Conservation (phyloP, 35 echinoderm and acorn worm species). For the Heliocidaris tuberculata region DNA sequence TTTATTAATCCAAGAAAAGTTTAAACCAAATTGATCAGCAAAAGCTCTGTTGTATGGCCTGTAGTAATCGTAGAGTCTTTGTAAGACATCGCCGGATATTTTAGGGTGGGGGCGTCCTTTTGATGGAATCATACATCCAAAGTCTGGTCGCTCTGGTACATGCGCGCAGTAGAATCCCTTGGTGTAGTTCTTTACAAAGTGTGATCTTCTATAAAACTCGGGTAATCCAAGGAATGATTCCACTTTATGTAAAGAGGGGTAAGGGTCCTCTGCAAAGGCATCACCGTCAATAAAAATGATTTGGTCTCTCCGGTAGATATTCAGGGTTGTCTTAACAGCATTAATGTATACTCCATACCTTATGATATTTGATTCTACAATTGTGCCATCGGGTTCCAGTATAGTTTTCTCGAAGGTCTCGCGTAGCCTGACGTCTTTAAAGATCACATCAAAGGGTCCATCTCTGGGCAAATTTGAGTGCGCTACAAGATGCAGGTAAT, state of each 20-base stretch:
- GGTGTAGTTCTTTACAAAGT: background rate
- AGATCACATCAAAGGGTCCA: background rate
- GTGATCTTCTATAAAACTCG: constrained; percentile 7
- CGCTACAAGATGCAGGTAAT: background rate
- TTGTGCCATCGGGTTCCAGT: background rate
- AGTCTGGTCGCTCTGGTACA: background rate
- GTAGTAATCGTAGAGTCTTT: background rate
- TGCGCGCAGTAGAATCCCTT: constrained; percentile 20
- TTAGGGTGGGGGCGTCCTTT: constrained; percentile 41
- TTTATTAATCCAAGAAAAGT: background rate
- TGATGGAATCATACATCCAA: background rate
- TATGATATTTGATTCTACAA: background rate
- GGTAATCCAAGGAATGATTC: constrained; percentile 23
- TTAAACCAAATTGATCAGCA: background rate
- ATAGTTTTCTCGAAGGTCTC: background rate
- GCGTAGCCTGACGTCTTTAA: background rate
- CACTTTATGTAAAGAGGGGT: background rate
- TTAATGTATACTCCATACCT: background rate
- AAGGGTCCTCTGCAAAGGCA: constrained; percentile 7
- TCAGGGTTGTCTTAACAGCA: background rate
- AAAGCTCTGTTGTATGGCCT: background rate
- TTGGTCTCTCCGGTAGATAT: background rate
- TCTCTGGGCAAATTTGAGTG: background rate
- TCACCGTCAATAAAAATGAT: constrained; percentile 5
- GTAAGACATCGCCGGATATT: background rate